These are phyloP conservation scores for Laticauda laticaudata DNA, from an alignment of 2,113 vertebrate species.

Conservation along the genomic window DNA sequence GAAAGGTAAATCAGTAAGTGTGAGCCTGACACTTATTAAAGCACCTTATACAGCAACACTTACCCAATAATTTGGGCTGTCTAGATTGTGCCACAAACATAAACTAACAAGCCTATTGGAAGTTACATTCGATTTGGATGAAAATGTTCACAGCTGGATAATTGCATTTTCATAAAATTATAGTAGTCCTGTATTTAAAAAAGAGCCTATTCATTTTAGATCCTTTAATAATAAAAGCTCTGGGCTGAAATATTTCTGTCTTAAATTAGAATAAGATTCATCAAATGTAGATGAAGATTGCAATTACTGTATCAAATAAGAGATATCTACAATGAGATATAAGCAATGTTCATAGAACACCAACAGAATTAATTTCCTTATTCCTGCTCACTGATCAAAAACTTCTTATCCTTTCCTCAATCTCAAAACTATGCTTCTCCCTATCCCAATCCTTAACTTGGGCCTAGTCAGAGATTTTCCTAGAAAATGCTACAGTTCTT, in stretches of 20 bases:
- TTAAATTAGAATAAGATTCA: neutral
- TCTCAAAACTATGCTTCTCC: neutral
- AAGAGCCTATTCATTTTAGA: neutral
- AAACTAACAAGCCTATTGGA: neutral
- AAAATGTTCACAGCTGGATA: neutral
- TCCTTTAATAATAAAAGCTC: neutral
- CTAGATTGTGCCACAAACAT: neutral
- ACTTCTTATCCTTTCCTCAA: neutral
- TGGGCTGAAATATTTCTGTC: neutral
- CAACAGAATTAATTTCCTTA: neutral
- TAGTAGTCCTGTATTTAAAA: neutral
- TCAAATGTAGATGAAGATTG: neutral
- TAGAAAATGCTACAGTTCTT: neutral
- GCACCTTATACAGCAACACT: neutral
- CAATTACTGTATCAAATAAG: neutral
- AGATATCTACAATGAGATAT: neutral
- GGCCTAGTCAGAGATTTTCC: neutral
- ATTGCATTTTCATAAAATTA: neutral
- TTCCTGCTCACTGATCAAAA: neutral
- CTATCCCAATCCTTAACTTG: neutral
- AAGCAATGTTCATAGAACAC: neutral
- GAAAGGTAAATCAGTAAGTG: neutral
- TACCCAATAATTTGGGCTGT: neutral
- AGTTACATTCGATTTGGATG: neutral
- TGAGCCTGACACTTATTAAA: neutral